These are phyloP conservation scores for Saccopteryx bilineata DNA, from an alignment of 2,113 vertebrate genomes.

Conservation along the genomic window DNA sequence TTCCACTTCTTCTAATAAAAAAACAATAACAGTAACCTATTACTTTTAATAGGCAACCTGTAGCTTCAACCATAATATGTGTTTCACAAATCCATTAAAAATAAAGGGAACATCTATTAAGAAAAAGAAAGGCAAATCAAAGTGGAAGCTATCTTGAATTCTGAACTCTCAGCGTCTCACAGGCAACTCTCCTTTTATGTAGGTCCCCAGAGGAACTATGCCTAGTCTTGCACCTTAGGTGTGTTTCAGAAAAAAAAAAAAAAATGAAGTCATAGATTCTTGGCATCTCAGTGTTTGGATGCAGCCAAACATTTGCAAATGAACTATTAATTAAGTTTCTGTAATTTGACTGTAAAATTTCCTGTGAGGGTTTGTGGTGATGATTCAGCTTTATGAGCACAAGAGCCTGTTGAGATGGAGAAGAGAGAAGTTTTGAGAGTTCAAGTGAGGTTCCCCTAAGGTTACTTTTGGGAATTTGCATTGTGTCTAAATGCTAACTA, in stretches of 20 bases:
- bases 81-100: not conserved
- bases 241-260: slow-evolving; percentile 16
- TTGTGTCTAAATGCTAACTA: not conserved
- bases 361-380: not conserved
- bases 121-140: slow-evolving; percentile 13
- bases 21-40: not conserved
- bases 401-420: not conserved
- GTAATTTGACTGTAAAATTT: not conserved
- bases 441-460: not conserved
- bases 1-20: not conserved
- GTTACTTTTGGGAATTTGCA: not conserved
- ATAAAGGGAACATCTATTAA: slow-evolving; percentile 8
- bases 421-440: not conserved
- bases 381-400: not conserved
- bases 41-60: not conserved
- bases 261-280: slow-evolving; percentile 52
- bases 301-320: slow-evolving; percentile 14
- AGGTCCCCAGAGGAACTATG: not conserved
- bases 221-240: not conserved
- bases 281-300: not conserved
- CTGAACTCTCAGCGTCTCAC: not conserved
- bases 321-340: slow-evolving; percentile 28
- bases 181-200: not conserved
- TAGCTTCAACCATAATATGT: not conserved
- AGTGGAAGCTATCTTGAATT: slow-evolving; percentile 4